Evolutionary conservation across 2,113 vertebrate species (phyloP), one percentile per base, ranked within the genome.

Genomic region (Tragelaphus strepsiceros): DNA sequence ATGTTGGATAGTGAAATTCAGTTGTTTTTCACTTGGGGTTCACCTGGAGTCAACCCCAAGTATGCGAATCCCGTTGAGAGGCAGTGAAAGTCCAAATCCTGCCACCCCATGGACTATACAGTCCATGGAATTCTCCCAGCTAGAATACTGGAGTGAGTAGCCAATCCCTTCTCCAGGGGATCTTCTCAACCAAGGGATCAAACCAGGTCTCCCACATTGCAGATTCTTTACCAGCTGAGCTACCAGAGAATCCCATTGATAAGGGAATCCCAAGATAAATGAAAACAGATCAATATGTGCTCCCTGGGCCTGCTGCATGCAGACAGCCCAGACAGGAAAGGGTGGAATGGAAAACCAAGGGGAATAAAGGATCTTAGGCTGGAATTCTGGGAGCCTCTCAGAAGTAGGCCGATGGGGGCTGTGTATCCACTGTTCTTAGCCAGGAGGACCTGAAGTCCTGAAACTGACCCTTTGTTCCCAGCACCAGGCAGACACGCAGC

Each of bases 11-110:
- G 39, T 22, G 19, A 62, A 84, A 62, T 88, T 88, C 62, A 83
- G 62, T 88, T 88, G 46, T 46, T 88, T 88, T 91, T 74, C 61
- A 74, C 10, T 71, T 71, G n/a, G n/a, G n/a, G 64, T 35, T 11
- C 19, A 39, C 67, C 35, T 43, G 19, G 59, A 14, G 26, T 77
- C 43, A 85, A 7, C 46, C 46, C 1, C 1, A 62, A 81, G 32
- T 1, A 19, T 5, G 0, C 0, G 14, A 56, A 58, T 26, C 94
- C 58, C 1, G 0, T 14, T 56, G 64, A 85, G 58, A 39, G 67
- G 80, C 49, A 49, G 35, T 11, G 11, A 74, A 74, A 74, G 67
- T 22, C 19, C 67, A 39, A 74, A 39, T 74, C 67, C 32, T 74
- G 10, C 1, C 0, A 39, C 67, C 19, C 21, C 67, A 74, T 74